Percentiles rank a stretch among this genome's conserved stretches.
These are phyloP conservation scores for Porphyrio hochstetteri DNA, from an alignment of 2,113 vertebrate genomes.

Conservation along the genomic window DNA sequence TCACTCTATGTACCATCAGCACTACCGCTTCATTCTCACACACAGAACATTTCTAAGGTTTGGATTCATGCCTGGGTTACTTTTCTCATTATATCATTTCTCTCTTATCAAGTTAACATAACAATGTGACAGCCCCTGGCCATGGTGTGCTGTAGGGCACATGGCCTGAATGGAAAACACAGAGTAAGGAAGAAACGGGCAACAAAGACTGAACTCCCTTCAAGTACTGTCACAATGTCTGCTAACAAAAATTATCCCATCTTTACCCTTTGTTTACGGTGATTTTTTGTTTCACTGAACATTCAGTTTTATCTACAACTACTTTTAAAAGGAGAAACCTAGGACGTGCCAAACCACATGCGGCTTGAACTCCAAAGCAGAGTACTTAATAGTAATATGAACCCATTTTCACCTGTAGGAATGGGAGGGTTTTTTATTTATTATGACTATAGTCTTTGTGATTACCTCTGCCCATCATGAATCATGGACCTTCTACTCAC, in stretches of 20 bases:
- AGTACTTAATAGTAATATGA: not conserved
- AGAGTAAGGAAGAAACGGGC: not conserved
- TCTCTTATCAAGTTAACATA: not conserved
- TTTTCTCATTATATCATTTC: not conserved
- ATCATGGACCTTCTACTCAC: not conserved
- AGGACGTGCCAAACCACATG: not conserved
- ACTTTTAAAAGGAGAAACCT: not conserved
- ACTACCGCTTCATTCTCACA: not conserved
- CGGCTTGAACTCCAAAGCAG: not conserved
- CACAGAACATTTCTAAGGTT: not conserved
- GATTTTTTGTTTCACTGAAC: not conserved
- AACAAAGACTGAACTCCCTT: not conserved
- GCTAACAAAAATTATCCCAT: not conserved
- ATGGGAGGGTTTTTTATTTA: not conserved
- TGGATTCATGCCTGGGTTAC: not conserved
- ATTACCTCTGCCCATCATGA: not conserved
- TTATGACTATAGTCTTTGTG: not conserved
- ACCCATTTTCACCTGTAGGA: not conserved
- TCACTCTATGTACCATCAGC: not conserved
- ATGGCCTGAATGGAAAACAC: not conserved
- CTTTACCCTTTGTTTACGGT: not conserved
- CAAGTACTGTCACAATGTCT: not conserved
- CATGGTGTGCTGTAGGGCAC: accelerated
- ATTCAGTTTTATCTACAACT: not conserved
- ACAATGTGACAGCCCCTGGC: not conserved